Evolutionary conservation across 23 tunicate species (phyloP), one percentile per base, ranked within the genome.

Genomic region (Ascidia mentula): DNA sequence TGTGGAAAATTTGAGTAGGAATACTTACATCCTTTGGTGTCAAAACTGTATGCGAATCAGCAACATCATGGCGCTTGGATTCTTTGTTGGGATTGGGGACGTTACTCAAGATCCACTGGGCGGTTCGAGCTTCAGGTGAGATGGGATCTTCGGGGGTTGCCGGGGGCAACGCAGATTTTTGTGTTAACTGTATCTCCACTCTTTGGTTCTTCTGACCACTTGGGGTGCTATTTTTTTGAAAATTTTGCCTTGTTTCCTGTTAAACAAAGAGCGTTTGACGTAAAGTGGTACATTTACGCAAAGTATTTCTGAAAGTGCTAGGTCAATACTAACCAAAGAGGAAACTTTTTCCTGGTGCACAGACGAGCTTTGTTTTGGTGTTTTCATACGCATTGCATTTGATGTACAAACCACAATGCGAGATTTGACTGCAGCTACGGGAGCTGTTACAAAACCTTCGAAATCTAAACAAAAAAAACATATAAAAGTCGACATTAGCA

Each of bases 81-180:
- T 90, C 89, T 46, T 85, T 81, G 15, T 42, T 72, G 17, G 76
- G 69, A 36, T 89, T 59, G 17, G 86, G 61, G 36, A 84, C 85
- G 42, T 39, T 82, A 79, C 73, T 92, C 6, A 87, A 73, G 18
- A 92, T 72, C 97, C 97, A 92, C 45, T 92, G 97, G 18, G 97
- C 97, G 0, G 97, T 92, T n/a, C 97, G 79, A 39, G 87, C 97
- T 83, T 92, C 97, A 35, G 97, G 92, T 34, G 97, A 92, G 33
- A 86, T 36, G 0, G 89, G 85, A 13, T 46, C 86, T 81, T 90
- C 96, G 13, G 96, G 88, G 24, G 96, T 85, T 20, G 82, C 69
- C 72, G 96, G 96, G 60, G 78, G 87, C 7, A 82, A 60, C 36
- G 83, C 70, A 0, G 72, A 34, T 53, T 53, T 53, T 53, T 9